A percentile compares a stretch with the other conserved stretches of the same genome.
Conservation (phyloP, 2,888 invertebrate genomes). For the Rhimphoctona megacephalus region DNA sequence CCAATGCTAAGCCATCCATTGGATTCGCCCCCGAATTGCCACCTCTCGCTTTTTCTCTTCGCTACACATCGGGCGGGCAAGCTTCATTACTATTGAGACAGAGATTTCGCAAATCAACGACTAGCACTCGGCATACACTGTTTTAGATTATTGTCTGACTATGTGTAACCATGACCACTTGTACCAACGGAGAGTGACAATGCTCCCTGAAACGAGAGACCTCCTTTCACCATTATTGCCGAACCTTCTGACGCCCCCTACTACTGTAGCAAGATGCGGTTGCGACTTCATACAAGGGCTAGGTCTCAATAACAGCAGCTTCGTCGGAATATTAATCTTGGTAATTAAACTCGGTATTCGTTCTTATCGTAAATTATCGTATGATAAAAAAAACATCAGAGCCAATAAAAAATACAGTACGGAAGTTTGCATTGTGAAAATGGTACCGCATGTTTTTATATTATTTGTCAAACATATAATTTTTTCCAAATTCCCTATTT, state of each 20-base stretch:
- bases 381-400: neutral
- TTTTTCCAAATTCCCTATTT: neutral
- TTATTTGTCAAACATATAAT: too few relatives aligned
- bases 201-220: conserved; percentile 18
- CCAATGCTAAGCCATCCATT: conserved; percentile 12
- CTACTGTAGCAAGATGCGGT: conserved; percentile 56
- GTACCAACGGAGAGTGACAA: conserved; percentile 41
- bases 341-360: neutral
- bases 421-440: too few relatives aligned
- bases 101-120: conserved; percentile 35
- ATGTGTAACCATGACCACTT: conserved; percentile 62
- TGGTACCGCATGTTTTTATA: neutral
- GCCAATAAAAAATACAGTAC: neutral
- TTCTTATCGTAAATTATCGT: neutral
- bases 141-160: conserved; percentile 66
- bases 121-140: conserved; percentile 17
- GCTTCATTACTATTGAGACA: conserved; percentile 33
- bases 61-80: neutral
- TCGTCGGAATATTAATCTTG: conserved; percentile 20
- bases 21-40: conserved; percentile 22
- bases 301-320: conserved; percentile 9
- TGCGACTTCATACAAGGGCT: conserved; percentile 30
- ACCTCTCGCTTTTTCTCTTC: neutral
- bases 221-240: conserved; percentile 47
- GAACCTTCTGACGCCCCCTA: conserved; percentile 64